Evolutionary conservation across 2,113 vertebrate genomes (phyloP), one percentile per base, ranked within the genome.

Genomic region (Lycocorax pyrrhopterus): DNA sequence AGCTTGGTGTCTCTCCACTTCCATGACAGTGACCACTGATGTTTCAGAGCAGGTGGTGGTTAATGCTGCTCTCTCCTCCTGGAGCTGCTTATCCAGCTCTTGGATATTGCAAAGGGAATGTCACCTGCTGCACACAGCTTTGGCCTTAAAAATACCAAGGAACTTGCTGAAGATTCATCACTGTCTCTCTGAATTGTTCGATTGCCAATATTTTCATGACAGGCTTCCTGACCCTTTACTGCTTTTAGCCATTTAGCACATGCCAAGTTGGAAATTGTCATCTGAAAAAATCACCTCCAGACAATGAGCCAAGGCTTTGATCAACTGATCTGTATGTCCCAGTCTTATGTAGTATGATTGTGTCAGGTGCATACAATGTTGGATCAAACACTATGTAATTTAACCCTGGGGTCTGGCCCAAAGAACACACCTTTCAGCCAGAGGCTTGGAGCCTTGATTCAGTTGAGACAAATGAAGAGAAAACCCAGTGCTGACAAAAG

Each of bases 371-470:
- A 43, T 37, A 26, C 7, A 52, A 2, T 37, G 29, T 9, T 62
- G 47, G 12, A 55, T 71, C 73, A 84, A 76, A 80, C 12, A 44
- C 27, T 30, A 7, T n/a, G 47, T 8, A 43, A 63, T 79, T 63
- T 68, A 82, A 47, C 10, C 30, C 20, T n/a, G 32, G 13, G 5
- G 15, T 68, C 37, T 84, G 21, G 7, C n/a, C 43, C 37, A 43
- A 35, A 73, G 33, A 58, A 17, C 2, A 3, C 7, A 66, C 1
- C 13, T 58, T 62, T 39, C 37, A 44, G 41, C 1, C 1, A 27
- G 52, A 46, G 26, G 6, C 8, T 69, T 46, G 35, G 33, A 73
- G 17, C 13, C 7, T 64, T 82, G 21, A 51, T 51, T 77, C 21
- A 53, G 16, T 30, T 0, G 0, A 23, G 37, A 27, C 10, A 77